A percentile compares a stretch with the other conserved stretches of the same genome.
These are phyloP conservation scores for Nyctibius grandis DNA, from an alignment of 2,797 vertebrate species.

Conservation along the genomic window DNA sequence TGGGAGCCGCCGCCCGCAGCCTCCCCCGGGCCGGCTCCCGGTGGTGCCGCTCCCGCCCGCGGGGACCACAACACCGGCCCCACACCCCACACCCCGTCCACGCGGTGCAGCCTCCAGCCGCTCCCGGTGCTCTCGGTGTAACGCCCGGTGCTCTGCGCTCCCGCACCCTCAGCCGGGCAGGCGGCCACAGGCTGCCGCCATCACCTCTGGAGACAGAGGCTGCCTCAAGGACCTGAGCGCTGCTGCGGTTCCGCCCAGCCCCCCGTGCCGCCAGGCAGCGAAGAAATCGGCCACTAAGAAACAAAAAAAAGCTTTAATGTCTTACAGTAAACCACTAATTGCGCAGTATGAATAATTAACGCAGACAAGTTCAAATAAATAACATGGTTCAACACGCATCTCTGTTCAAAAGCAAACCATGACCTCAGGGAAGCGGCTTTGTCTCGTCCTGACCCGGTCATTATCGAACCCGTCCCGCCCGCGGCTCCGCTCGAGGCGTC, in stretches of 20 bases:
- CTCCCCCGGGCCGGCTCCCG: too few relatives aligned
- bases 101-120: too few relatives aligned
- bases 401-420: not conserved
- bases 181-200: not conserved
- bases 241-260: not conserved
- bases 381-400: fast-evolving
- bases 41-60: too few relatives aligned
- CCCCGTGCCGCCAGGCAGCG: too few relatives aligned
- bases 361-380: not conserved
- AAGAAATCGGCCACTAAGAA: not conserved
- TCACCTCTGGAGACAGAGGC: not conserved
- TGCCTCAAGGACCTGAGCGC: fast-evolving
- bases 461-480: too few relatives aligned
- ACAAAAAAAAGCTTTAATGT: slow-evolving; percentile 12
- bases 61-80: too few relatives aligned
- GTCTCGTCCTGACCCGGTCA: not conserved
- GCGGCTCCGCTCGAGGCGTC: not conserved
- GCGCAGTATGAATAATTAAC: not conserved
- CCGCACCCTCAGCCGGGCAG: fast-evolving
- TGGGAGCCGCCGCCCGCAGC: too few relatives aligned
- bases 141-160: not conserved
- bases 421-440: not conserved
- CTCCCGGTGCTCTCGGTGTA: too few relatives aligned
- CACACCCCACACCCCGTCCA: too few relatives aligned
- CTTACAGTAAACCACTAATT: not conserved